These are phyloP conservation scores for Thymallus thymallus DNA, from an alignment of 2,113 vertebrate genomes.

Conservation along the genomic window DNA sequence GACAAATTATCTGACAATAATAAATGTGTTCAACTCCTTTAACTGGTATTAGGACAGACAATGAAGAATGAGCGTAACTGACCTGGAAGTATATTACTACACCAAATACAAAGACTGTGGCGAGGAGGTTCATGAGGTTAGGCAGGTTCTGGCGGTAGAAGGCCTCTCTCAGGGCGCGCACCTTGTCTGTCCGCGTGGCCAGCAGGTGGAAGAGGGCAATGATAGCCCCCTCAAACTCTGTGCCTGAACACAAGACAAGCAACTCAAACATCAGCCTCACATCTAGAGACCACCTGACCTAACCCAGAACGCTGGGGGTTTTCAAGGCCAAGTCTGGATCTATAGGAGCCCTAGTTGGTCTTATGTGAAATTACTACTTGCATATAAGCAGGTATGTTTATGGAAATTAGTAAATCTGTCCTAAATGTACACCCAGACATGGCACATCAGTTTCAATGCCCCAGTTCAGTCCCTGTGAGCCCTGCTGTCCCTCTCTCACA, in stretches of 20 bases:
- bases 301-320: too few relatives aligned
- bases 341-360: too few relatives aligned
- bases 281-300: background rate
- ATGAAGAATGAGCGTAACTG: slow-evolving; percentile 30
- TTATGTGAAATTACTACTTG: too few relatives aligned
- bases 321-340: too few relatives aligned
- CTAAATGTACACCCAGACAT: background rate
- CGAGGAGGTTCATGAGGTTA: slow-evolving; percentile 98
- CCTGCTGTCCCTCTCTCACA: background rate
- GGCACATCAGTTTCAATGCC: background rate
- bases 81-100: slow-evolving; percentile 99
- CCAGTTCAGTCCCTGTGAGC: too few relatives aligned
- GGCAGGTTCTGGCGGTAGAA: slow-evolving; percentile 99
- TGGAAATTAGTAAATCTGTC: too few relatives aligned
- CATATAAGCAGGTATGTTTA: too few relatives aligned
- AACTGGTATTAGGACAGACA: background rate
- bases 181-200: slow-evolving; percentile 96
- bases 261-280: background rate
- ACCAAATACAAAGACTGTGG: slow-evolving; percentile 96
- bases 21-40: too few relatives aligned
- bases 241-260: slow-evolving; percentile 72
- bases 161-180: slow-evolving; percentile 93
- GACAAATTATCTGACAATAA: too few relatives aligned
- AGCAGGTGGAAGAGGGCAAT: slow-evolving; percentile 97
- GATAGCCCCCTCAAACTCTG: slow-evolving; percentile 97